Base-by-base conservation (phyloP, 1,140 invertebrate genomes). In the Augochlora pura region DNA sequence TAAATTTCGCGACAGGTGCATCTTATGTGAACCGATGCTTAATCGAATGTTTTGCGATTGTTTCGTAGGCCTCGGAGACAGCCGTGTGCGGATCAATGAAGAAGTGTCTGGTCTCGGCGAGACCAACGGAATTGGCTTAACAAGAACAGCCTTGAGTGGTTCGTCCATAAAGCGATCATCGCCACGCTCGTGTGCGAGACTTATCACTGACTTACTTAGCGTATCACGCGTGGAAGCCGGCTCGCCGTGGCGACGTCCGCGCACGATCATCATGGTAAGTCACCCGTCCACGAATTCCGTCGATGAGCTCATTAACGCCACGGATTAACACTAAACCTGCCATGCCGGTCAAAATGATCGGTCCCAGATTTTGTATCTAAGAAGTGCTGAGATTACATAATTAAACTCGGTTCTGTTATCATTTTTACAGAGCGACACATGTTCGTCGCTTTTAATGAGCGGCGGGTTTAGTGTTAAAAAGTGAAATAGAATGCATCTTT, bases 121-220 rank as follows among this genome's bases (percentile, higher is more conserved):
- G 77, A 64, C 49, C 54, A n/a, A 74, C 65, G 67, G 83, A 85
- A 89, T 89, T 87, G 86, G 82, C 87, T 89, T 86, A 89, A 89
- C 80, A 66, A 88, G 84, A 84, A 81, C 77, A 88, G 77, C 87
- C 87, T 89, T 88, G 86, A 87, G 74, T 72, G 39, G 32, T 75
- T 60, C 12, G 49, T 62, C 52, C 49, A 54, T 73, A 49, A 57
- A 27, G 57, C 54, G 72, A 77, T 81, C 68, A 74, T 72, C 67
- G 46, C 32, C 52, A 46, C 59, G 66, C 77, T 68, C 63, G 74
- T 46, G 65, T 62, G 67, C 46, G 52, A n/a, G 49, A 83, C 65
- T 83, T 66, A 64, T 84, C 77, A 80, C 64, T 54, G 42, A 67
- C 52, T 7, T 38, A 25, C 12, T 66, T 67, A 46, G 42, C 42